Evolutionary conservation across 2,888 invertebrate species (phyloP).

Genomic region (Parnassius mnemosyne): DNA sequence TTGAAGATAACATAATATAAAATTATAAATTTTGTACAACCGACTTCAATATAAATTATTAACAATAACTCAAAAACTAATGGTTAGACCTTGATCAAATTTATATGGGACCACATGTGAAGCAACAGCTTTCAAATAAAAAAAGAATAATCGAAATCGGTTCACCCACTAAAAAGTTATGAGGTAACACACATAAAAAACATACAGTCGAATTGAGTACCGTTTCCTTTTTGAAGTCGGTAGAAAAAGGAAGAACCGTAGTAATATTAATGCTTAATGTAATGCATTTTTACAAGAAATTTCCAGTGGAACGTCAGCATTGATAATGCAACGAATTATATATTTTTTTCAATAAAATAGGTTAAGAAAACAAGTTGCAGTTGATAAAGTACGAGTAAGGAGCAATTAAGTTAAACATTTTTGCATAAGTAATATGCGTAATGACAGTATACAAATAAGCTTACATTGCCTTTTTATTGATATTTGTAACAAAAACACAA

Average conservation of each 20-base stretch:
- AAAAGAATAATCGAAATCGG: too few relatives aligned
- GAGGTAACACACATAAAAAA: too few relatives aligned
- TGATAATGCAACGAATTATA: neutral
- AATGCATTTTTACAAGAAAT: slow-evolving; percentile 19
- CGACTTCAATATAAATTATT: too few relatives aligned
- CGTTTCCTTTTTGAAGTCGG: too few relatives aligned
- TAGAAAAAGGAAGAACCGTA: neutral
- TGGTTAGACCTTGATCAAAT: too few relatives aligned
- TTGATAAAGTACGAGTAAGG: slow-evolving; percentile 11
- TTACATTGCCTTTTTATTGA: slow-evolving; percentile 1
- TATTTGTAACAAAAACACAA: slow-evolving; percentile 2
- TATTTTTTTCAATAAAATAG: neutral
- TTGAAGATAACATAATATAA: too few relatives aligned
- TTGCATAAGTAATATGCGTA: slow-evolving; percentile 12
- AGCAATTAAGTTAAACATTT: slow-evolving; percentile 13
- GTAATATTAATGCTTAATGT: neutral
- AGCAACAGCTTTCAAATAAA: too few relatives aligned
- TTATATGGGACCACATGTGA: too few relatives aligned
- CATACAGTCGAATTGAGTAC: too few relatives aligned
- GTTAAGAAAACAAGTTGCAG: slow-evolving; percentile 2
- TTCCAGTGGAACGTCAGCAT: neutral
- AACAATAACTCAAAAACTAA: too few relatives aligned
- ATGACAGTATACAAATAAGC: slow-evolving; percentile 14
- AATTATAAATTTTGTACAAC: too few relatives aligned
- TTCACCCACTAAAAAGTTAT: too few relatives aligned